Conservation (phyloP, 1,140 invertebrate genomes). For the Scaptodrosophila lebanonensis region DNA sequence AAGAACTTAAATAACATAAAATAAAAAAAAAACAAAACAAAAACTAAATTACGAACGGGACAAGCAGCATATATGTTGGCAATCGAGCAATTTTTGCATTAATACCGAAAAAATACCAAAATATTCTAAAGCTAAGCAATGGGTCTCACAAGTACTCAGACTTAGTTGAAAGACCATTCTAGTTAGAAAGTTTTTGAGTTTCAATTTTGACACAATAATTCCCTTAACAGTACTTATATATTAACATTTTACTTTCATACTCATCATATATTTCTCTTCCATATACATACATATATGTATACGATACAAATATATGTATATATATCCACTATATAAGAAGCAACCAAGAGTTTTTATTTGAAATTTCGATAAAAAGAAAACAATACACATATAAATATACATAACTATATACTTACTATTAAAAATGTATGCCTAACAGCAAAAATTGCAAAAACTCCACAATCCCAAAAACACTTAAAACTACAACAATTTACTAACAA, state of each 20-base stretch:
- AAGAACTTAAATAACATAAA: slow-evolving; percentile 26
- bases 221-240: neutral
- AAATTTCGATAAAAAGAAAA: slow-evolving; percentile 47
- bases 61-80: slow-evolving; percentile 78
- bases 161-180: too few relatives aligned
- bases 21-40: slow-evolving; percentile 13
- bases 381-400: slow-evolving; percentile 26
- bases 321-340: too few relatives aligned
- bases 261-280: too few relatives aligned
- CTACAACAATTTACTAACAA: too few relatives aligned
- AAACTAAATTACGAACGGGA: slow-evolving; percentile 46
- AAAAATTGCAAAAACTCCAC: slow-evolving; percentile 1
- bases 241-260: slow-evolving; percentile 5
- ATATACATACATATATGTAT: slow-evolving; percentile 1
- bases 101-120: slow-evolving; percentile 45
- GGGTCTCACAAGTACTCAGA: too few relatives aligned
- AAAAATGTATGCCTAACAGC: neutral
- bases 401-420: slow-evolving; percentile 1
- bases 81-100: slow-evolving; percentile 75
- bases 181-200: too few relatives aligned
- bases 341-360: slow-evolving; percentile 29
- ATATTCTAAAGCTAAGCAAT: too few relatives aligned
- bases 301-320: neutral
- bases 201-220: neutral
- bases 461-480: too few relatives aligned